Evolutionary conservation across 92 coral and sea anemone species (phyloP).

Genomic region (Virgularia gustaviana): DNA sequence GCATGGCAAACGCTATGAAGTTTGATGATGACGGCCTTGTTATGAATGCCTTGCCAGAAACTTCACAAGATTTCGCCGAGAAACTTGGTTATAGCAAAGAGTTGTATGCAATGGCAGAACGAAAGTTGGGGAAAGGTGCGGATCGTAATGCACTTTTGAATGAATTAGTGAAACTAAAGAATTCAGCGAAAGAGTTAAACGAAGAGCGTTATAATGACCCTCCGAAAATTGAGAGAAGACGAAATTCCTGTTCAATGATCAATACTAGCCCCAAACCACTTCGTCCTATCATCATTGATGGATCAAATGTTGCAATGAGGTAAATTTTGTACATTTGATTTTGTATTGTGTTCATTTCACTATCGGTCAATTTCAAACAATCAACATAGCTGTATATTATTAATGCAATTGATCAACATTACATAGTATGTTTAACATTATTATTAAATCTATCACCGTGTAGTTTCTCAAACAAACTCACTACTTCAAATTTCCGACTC

Average conservation of each 20-base stretch:
- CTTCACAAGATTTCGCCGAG: conserved; percentile 63
- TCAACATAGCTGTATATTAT: no score
- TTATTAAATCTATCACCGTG: no score
- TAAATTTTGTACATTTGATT: conserved; percentile 39
- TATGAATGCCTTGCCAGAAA: not conserved
- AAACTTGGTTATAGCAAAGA: conserved; percentile 79
- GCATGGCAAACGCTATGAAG: no score
- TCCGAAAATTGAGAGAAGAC: conserved; percentile 24
- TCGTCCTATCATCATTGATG: conserved; percentile 89
- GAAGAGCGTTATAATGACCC: conserved; percentile 67
- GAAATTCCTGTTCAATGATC: conserved; percentile 45
- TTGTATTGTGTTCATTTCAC: no score
- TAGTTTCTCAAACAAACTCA: not conserved
- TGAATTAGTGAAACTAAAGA: conserved; percentile 77
- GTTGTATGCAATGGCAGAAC: conserved; percentile 60
- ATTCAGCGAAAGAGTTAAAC: conserved; percentile 81
- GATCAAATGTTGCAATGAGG: conserved; percentile 99
- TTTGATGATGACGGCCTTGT: conserved; percentile 2
- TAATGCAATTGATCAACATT: no score
- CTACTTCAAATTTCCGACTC: not conserved
- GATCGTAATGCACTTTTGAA: conserved; percentile 67
- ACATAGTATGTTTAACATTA: no score
- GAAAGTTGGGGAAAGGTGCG: conserved; percentile 78
- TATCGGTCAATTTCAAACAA: no score
- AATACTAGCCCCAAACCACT: conserved; percentile 74